Conservation (phyloP, 2,113 vertebrate genomes). For the Ammodytes marinus region DNA sequence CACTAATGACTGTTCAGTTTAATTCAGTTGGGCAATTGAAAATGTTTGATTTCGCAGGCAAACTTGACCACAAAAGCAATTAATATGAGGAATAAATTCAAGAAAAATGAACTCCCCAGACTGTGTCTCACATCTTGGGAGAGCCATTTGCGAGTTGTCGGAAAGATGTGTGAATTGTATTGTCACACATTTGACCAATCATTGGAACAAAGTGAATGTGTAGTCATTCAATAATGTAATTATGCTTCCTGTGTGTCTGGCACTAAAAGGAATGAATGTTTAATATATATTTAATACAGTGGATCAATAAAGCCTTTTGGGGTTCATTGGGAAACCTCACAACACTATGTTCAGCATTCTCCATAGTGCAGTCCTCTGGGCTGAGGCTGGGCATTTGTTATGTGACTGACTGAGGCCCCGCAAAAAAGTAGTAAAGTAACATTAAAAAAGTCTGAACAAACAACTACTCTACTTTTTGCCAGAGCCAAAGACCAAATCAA, state of each 20-base stretch:
- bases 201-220: slow-evolving; percentile 35
- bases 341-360: slow-evolving; percentile 12
- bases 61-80: slow-evolving; percentile 47
- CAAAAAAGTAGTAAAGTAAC: not conserved
- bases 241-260: slow-evolving; percentile 45
- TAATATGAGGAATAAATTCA: slow-evolving; percentile 49
- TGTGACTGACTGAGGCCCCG: not conserved
- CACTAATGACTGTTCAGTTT: slow-evolving; percentile 20
- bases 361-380: slow-evolving; percentile 4
- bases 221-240: slow-evolving; percentile 54
- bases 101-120: slow-evolving; percentile 24
- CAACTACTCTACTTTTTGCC: not conserved
- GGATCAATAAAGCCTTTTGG: slow-evolving; percentile 52
- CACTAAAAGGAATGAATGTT: slow-evolving; percentile 42
- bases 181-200: slow-evolving; percentile 32
- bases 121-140: slow-evolving; percentile 35
- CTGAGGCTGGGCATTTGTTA: not conserved
- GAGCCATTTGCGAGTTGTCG: slow-evolving; percentile 40
- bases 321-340: slow-evolving; percentile 32
- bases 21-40: slow-evolving; percentile 31
- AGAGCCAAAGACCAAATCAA: not conserved
- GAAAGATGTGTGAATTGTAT: slow-evolving; percentile 24
- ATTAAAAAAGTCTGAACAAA: not conserved
- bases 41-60: slow-evolving; percentile 40
- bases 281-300: slow-evolving; percentile 33